Evolutionary conservation across 2,113 vertebrate genomes (phyloP), one percentile per base, ranked within the genome.

Genomic region (Miniopterus natalensis): DNA sequence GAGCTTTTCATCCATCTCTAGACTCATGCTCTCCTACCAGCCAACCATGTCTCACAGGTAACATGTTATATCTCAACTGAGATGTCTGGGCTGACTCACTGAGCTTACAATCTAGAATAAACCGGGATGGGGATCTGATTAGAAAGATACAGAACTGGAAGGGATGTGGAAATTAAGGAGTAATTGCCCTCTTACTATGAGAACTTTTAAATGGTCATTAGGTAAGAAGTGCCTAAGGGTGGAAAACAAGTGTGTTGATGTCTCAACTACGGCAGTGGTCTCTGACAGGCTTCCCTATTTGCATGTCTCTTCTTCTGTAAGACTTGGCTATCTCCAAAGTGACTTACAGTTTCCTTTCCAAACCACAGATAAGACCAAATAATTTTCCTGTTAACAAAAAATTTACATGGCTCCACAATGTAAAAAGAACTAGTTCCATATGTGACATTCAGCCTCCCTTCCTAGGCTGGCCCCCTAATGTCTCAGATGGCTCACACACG

Each of bases 101-200:
- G 79, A 80, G 25, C 84, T 79, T 84, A 73, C 9, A 74, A 21
- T 49, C 40, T 53, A 53, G 80, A 92, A 70, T 78, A 70, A 88
- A 92, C 4, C 31, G 45, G 59, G 40, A 68, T 80, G 8, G 8
- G 5, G 11, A 13, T 47, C 29, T 93, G 13, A 70, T 79, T 42
- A 80, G 57, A 65, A 86, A 71, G 15, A 65, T 68, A 15, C 17
- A 63, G 51, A 59, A 53, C 6, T 59, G 27, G 53, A 83, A 59
- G 31, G 45, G 17, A 42, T 79, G 1, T 57, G 31, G 12, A 47
- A 51, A 78, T 73, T 18, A 36, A 88, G 45, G 21, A 27, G 6
- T 8, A 93, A 59, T 3, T 84, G 42, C 3, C 25, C 18, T 85
- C 45, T 73, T 51, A 47, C 8, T 1, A 68, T 0, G 8, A 85